Evolutionary conservation across 2,797 vertebrate species (phyloP).

Genomic region (Brotula barbata): DNA sequence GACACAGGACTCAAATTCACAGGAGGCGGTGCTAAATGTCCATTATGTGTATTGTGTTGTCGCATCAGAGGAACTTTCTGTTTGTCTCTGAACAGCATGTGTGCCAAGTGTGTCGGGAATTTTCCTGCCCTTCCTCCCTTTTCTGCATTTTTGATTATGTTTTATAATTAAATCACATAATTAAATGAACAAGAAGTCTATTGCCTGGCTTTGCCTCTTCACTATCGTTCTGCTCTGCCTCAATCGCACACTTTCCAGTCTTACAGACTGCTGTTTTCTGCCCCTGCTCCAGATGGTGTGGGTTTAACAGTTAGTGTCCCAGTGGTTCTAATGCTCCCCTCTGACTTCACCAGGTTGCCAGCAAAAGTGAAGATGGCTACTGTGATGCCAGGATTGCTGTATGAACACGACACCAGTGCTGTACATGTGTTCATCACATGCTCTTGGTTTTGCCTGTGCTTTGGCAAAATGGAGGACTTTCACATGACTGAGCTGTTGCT

Average conservation of each 20-base stretch:
- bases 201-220: constrained; percentile 53
- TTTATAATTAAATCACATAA: constrained; percentile 71
- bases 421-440: background rate
- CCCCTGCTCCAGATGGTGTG: background rate
- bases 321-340: constrained; percentile 50
- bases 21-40: constrained; percentile 18
- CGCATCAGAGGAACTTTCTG: constrained; percentile 1
- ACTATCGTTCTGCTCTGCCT: constrained; percentile 18
- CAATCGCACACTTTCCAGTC: background rate
- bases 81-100: constrained; percentile 32
- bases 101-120: constrained; percentile 31
- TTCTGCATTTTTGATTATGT: constrained; percentile 59
- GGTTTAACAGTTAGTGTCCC: background rate
- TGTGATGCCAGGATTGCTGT: constrained; percentile 37
- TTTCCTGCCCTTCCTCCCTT: constrained; percentile 30
- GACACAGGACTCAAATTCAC: background rate
- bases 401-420: constrained; percentile 25
- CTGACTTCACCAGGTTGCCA: constrained; percentile 68
- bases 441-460: constrained; percentile 15
- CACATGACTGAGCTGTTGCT: constrained; percentile 7
- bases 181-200: constrained; percentile 71
- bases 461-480: constrained; percentile 17
- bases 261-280: constrained; percentile 1
- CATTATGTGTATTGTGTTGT: constrained; percentile 14
- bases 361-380: constrained; percentile 58